Conservation (phyloP, 2,113 vertebrate species). For the Candoia aspera region DNA sequence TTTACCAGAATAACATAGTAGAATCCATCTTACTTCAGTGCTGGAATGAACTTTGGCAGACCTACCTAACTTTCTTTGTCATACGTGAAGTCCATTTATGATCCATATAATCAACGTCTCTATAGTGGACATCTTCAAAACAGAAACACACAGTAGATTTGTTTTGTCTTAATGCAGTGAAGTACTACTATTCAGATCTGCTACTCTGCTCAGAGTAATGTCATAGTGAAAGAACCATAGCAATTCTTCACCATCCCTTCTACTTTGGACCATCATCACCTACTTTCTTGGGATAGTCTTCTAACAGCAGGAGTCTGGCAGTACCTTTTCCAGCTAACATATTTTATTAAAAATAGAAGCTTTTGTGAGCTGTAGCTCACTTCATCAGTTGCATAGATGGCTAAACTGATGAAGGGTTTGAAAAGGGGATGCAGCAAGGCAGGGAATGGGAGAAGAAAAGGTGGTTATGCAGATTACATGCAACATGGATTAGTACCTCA, state of each 20-base stretch:
- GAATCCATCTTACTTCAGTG: slow-evolving; percentile 81
- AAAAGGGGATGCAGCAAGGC: too few relatives aligned
- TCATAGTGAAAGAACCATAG: neutral
- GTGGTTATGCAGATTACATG: too few relatives aligned
- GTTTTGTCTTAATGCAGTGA: too few relatives aligned
- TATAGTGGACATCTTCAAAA: slow-evolving; percentile 84
- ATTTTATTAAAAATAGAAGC: too few relatives aligned
- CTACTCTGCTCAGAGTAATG: neutral
- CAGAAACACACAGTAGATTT: slow-evolving; percentile 11
- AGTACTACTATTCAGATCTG: neutral
- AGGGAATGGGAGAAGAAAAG: too few relatives aligned
- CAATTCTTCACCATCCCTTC: neutral
- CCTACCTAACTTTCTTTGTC: slow-evolving; percentile 77
- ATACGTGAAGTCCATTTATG: slow-evolving; percentile 85
- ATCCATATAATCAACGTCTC: slow-evolving; percentile 90
- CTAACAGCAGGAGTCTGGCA: too few relatives aligned
- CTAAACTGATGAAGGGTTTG: too few relatives aligned
- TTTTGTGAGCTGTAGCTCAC: too few relatives aligned
- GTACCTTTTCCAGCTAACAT: too few relatives aligned
- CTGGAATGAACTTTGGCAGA: slow-evolving; percentile 80
- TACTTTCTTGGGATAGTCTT: neutral
- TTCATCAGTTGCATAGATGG: too few relatives aligned
- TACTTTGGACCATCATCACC: neutral
- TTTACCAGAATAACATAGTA: slow-evolving; percentile 85
- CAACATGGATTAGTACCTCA: too few relatives aligned